Percentiles rank a stretch among this genome's conserved stretches.
phyloP scores from a whole-genome alignment of 2,797 vertebrate species.

The Paramormyrops hopkinsi region DNA sequence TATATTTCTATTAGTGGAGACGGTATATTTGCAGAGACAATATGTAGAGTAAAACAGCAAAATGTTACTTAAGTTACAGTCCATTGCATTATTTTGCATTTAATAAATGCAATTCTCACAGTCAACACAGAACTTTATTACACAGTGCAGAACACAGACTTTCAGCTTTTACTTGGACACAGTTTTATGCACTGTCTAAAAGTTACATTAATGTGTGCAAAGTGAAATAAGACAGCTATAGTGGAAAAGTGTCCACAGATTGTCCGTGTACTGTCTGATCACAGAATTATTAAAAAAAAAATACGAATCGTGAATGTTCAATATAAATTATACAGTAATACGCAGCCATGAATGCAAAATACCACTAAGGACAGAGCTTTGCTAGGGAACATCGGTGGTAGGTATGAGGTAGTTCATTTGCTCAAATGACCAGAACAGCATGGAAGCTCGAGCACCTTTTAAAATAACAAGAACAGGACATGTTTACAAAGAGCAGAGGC shows the following conservation, averaged over 20 bases:
- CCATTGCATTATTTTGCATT: not conserved
- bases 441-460: conserved; percentile 44
- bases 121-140: not conserved
- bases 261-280: not conserved
- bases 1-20: not conserved
- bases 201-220: not conserved
- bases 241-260: not conserved
- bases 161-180: not conserved
- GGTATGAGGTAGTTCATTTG: conserved; percentile 63
- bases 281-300: conserved; percentile 1
- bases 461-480: conserved; percentile 9
- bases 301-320: conserved; percentile 29
- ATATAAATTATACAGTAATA: conserved; percentile 40
- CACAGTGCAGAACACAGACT: not conserved
- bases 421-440: conserved; percentile 51
- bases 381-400: conserved; percentile 12
- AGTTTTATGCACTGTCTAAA: not conserved
- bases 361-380: conserved; percentile 14
- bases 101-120: not conserved
- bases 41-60: not conserved
- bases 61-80: not conserved
- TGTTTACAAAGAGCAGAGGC: conserved; percentile 17
- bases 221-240: not conserved
- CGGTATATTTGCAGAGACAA: not conserved
- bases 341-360: conserved; percentile 34